Percentiles rank a stretch among this genome's conserved stretches.
Evolutionary conservation across 2,888 invertebrate genomes (phyloP).

Genomic region (Cancer borealis): DNA sequence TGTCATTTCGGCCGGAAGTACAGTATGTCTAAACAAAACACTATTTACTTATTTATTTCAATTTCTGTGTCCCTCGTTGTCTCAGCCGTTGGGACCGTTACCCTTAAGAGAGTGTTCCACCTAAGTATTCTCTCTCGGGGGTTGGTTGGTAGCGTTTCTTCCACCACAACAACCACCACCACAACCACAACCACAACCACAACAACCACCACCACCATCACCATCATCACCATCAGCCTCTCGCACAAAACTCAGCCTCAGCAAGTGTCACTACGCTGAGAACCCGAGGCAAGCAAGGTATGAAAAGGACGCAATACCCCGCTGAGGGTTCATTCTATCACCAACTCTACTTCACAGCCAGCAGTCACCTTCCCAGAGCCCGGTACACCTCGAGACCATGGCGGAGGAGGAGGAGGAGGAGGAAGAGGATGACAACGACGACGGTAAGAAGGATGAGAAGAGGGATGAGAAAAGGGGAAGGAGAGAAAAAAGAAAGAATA

Average conservation of each 20-base stretch:
- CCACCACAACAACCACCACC: background rate
- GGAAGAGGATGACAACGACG: background rate
- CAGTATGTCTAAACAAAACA: background rate
- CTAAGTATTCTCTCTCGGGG: background rate
- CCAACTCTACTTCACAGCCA: background rate
- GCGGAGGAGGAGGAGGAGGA: background rate
- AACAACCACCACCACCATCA: background rate
- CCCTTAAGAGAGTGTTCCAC: background rate
- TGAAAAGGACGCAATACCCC: no score
- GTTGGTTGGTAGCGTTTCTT: background rate
- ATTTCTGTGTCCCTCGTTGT: background rate
- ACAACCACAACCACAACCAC: background rate
- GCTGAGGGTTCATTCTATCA: no score
- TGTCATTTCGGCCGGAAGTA: no score
- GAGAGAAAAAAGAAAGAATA: background rate
- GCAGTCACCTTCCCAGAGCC: background rate
- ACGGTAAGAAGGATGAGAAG: background rate
- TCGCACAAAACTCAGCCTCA: background rate
- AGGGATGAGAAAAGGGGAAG: background rate
- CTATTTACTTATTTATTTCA: conserved; percentile 32
- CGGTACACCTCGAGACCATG: background rate
- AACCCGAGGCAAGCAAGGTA: background rate
- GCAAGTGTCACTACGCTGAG: background rate
- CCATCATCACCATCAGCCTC: background rate
- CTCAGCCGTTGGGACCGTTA: background rate